Evolutionary conservation across 1,140 invertebrate species (phyloP).

Genomic region (Dendroctonus ponderosae): DNA sequence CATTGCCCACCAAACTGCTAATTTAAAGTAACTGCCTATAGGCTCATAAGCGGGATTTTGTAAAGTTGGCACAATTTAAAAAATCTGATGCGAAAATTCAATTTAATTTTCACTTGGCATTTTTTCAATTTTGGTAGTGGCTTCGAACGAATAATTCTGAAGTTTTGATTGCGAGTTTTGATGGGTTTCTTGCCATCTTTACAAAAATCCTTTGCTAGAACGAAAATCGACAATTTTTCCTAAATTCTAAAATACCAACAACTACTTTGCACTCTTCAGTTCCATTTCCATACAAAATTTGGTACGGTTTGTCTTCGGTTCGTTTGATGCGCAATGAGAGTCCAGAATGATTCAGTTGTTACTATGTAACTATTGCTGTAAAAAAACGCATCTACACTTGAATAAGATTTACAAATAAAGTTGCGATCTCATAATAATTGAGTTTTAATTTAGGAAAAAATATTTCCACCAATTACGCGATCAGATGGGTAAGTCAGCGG

Average conservation of each 20-base stretch:
- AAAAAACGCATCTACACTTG: slow-evolving; percentile 50
- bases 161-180: too few relatives aligned
- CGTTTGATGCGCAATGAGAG: slow-evolving; percentile 20
- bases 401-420: slow-evolving; percentile 61
- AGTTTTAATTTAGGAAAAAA: slow-evolving; percentile 10
- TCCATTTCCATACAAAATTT: slow-evolving; percentile 4
- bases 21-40: too few relatives aligned
- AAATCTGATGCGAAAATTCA: too few relatives aligned
- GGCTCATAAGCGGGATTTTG: too few relatives aligned
- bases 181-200: not conserved
- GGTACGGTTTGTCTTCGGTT: not conserved
- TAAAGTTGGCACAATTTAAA: too few relatives aligned
- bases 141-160: too few relatives aligned
- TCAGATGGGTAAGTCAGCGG: too few relatives aligned
- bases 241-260: not conserved
- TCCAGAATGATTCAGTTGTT: slow-evolving; percentile 55
- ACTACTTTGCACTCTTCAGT: not conserved
- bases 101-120: too few relatives aligned
- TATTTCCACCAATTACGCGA: too few relatives aligned
- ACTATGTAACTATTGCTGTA: slow-evolving; percentile 64
- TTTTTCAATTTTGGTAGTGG: too few relatives aligned
- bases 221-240: not conserved
- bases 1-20: too few relatives aligned
- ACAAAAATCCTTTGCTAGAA: not conserved
- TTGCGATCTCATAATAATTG: slow-evolving; percentile 52